A percentile compares a stretch with the other conserved stretches of the same genome.
Evolutionary conservation across 2,113 vertebrate species (phyloP).

Genomic region (Arizona elegans): DNA sequence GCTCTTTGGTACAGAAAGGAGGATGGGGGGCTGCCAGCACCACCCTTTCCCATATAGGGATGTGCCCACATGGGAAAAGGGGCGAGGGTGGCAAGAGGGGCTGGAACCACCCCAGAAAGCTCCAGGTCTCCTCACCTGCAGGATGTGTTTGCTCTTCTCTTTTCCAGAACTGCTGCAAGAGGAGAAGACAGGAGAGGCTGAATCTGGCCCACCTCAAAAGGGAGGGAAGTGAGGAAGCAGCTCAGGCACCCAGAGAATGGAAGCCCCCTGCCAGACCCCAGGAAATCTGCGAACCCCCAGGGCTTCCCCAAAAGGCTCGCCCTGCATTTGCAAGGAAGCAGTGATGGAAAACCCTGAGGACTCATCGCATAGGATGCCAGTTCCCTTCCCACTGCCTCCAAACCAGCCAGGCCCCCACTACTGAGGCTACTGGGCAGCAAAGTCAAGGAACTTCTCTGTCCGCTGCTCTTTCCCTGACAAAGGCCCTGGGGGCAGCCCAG

Average conservation of each 20-base stretch:
- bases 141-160: constrained; percentile 85
- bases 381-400: background rate
- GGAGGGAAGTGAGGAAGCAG: background rate
- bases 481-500: background rate
- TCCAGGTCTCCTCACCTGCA: constrained; percentile 77
- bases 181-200: constrained; percentile 1
- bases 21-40: background rate
- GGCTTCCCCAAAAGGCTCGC: background rate
- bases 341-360: background rate
- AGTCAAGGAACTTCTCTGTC: background rate
- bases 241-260: background rate
- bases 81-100: background rate
- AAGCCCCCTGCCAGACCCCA: background rate
- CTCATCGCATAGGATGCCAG: accelerated
- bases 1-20: background rate
- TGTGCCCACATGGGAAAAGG: background rate
- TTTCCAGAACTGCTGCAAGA: constrained; percentile 80
- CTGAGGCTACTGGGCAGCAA: background rate
- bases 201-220: background rate
- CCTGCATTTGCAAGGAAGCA: background rate
- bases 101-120: background rate
- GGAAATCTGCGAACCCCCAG: background rate
- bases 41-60: background rate
- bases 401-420: background rate
- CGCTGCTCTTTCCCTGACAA: background rate